Evolutionary conservation across 2,888 invertebrate genomes (phyloP).

Genomic region (Hartigia nigra): DNA sequence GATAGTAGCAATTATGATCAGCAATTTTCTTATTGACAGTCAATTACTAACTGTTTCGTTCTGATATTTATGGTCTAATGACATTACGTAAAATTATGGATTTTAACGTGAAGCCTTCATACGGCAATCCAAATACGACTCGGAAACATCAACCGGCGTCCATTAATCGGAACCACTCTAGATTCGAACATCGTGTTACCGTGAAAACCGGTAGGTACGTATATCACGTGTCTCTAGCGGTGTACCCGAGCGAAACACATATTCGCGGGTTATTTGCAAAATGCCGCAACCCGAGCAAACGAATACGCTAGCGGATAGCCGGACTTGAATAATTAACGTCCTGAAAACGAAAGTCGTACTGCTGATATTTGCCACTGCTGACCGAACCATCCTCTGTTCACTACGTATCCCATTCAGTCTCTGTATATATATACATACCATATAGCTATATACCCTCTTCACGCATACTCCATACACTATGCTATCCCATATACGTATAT

Average conservation of each 20-base stretch:
- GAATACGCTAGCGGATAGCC: slow-evolving; percentile 45
- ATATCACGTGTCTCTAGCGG: slow-evolving; percentile 1
- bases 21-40: background rate
- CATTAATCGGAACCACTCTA: slow-evolving; percentile 23
- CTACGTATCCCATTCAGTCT: slow-evolving; percentile 4
- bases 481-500: background rate
- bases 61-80: background rate
- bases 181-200: slow-evolving; percentile 33
- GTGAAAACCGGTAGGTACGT: slow-evolving; percentile 26
- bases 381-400: background rate
- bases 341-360: slow-evolving; percentile 58
- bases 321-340: slow-evolving; percentile 57
- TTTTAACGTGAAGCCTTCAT: slow-evolving; percentile 42
- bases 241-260: slow-evolving; percentile 5
- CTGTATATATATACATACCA: slow-evolving; percentile 6
- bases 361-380: slow-evolving; percentile 45
- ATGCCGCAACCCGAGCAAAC: slow-evolving; percentile 47
- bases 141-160: slow-evolving; percentile 17
- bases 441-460: background rate
- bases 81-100: slow-evolving; percentile 59
- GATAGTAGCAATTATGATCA: background rate
- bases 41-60: background rate
- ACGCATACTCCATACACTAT: background rate
- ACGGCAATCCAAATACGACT: background rate
- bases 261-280: slow-evolving; percentile 40